Percentiles rank a stretch among this genome's conserved stretches.
Evolutionary conservation across 2,888 invertebrate genomes (phyloP).

Genomic region (Mactromeris polynyma): DNA sequence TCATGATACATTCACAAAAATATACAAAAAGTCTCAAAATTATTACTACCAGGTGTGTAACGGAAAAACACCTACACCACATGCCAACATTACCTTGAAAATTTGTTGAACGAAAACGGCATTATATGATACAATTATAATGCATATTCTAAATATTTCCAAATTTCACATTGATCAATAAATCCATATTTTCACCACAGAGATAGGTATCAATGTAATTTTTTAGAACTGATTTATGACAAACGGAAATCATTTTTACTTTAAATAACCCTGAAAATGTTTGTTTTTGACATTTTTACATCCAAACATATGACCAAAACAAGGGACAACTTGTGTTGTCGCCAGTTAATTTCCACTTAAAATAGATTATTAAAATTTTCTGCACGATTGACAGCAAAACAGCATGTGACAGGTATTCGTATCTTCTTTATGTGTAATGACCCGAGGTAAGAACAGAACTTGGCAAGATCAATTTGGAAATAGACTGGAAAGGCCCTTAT

Average conservation of each 20-base stretch:
- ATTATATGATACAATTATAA: neutral
- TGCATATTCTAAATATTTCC: neutral
- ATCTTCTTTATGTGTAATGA: constrained; percentile 46
- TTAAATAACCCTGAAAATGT: neutral
- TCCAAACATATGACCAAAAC: constrained; percentile 10
- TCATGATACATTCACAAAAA: no score
- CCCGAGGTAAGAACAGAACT: constrained; percentile 33
- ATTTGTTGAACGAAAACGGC: neutral
- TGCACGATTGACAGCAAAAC: constrained; percentile 35
- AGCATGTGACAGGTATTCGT: constrained; percentile 34
- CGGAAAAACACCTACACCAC: no score
- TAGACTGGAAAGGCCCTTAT: constrained; percentile 28
- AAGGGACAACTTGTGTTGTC: constrained; percentile 25
- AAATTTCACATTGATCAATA: neutral
- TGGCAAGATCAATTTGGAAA: constrained; percentile 3
- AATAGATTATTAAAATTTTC: constrained; percentile 51
- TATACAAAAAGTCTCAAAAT: no score
- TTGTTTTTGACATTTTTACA: constrained; percentile 4
- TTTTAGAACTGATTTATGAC: neutral
- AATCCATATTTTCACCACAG: neutral
- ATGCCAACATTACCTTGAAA: neutral
- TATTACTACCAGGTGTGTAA: no score
- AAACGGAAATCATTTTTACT: constrained; percentile 1
- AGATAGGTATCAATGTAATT: constrained; percentile 5
- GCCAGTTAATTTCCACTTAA: constrained; percentile 24